Evolutionary conservation across 2,888 invertebrate genomes (phyloP).

Genomic region (Phaonia tiefii): DNA sequence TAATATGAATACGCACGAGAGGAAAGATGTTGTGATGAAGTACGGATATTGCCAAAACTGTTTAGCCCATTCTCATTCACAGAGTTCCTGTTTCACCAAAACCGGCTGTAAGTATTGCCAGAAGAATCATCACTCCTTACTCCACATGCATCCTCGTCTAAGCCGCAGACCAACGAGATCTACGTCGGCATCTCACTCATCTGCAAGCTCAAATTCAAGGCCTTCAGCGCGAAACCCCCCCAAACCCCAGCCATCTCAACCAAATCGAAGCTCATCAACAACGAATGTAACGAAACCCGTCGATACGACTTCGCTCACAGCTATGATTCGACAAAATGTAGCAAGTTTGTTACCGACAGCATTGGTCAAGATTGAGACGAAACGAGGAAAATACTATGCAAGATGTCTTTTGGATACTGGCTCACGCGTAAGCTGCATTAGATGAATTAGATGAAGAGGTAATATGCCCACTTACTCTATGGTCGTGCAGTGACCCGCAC

Average conservation of each 20-base stretch:
- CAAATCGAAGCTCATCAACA: too few relatives aligned
- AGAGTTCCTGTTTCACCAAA: background rate
- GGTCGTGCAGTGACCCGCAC: background rate
- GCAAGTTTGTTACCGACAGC: background rate
- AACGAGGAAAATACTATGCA: background rate
- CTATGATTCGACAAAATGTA: background rate
- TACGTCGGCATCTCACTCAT: too few relatives aligned
- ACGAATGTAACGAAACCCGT: background rate
- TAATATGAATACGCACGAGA: background rate
- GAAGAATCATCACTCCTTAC: background rate
- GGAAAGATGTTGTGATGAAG: background rate
- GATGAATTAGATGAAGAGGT: background rate
- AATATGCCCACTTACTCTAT: background rate
- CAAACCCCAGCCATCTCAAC: too few relatives aligned
- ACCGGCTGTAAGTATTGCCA: background rate
- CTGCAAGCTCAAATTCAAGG: too few relatives aligned
- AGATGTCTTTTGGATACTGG: background rate
- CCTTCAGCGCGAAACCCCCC: too few relatives aligned
- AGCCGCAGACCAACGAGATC: too few relatives aligned
- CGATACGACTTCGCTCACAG: too few relatives aligned
- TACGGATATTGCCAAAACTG: background rate
- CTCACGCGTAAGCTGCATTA: background rate
- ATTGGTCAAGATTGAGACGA: background rate
- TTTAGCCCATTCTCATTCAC: background rate
- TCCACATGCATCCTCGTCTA: background rate